Evolutionary conservation across 2,888 invertebrate species (phyloP), one percentile per base, ranked within the genome.

Genomic region (Leucoptera coffeella): DNA sequence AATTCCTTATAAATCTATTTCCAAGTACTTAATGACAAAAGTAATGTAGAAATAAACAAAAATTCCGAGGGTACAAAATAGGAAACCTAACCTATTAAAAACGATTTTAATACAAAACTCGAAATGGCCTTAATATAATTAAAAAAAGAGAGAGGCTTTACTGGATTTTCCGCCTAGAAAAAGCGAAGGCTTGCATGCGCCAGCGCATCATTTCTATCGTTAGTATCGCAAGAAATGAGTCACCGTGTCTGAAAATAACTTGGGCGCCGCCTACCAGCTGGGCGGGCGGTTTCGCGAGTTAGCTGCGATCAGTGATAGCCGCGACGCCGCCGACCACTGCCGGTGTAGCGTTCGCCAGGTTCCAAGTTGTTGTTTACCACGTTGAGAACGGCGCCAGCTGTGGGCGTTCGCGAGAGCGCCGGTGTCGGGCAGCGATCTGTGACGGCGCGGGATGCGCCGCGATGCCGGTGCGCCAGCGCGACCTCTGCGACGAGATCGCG

Each of bases 401-500:
- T n/a, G n/a, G n/a, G 27, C 33, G 40, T 40, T 46, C 52, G 49
- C 53, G 51, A 47, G 45, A 42, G 50, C 55, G 7, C 17, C 14
- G 12, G 19, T 25, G 27, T 17, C 23, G 15, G 26, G 17, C n/a
- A 17, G 27, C 12, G 24, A 57, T 59, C 58, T 57, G 62, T 56
- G 58, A 53, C 50, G 67, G 67, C 67, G 67, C 67, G 67, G 61
- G 60, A 65, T 65, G 65, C 64, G 67, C 65, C 59, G 71, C 69
- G 69, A 72, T 71, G 72, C 72, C 72, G 62, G 72, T 72, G 58
- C 65, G 71, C 60, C 67, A 71, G 50, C 71, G 71, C 64, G 65
- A 65, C 55, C 62, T 62, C 61, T 64, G 69, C 60, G 71, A 71
- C 55, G 67, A 67, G 53, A 55, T 64, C 62, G 67, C 67, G 50